Percentiles rank a stretch among this genome's conserved stretches.
Conservation (phyloP, 2,113 vertebrate species). For the Dipodomys spectabilis region DNA sequence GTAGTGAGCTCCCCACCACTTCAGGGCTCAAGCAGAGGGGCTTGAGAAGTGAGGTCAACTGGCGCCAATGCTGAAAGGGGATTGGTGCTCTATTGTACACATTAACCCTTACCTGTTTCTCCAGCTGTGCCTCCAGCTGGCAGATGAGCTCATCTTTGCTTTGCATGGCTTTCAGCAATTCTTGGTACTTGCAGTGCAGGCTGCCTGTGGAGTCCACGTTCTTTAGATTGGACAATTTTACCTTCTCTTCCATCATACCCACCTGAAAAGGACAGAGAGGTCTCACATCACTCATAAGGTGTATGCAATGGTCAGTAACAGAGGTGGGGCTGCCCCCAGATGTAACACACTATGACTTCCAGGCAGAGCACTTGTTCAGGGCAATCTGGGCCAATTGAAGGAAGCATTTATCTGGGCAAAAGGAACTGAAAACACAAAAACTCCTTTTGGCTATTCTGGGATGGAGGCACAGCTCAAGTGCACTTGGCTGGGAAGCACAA, state of each 20-base stretch:
- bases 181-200: slow-evolving; percentile 93
- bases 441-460: background rate
- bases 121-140: slow-evolving; percentile 93
- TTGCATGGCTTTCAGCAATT: slow-evolving; percentile 90
- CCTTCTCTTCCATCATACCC: slow-evolving; percentile 96
- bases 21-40: background rate
- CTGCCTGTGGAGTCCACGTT: slow-evolving; percentile 89
- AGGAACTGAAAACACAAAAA: background rate
- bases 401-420: background rate
- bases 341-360: background rate
- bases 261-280: slow-evolving; percentile 85
- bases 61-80: background rate
- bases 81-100: accelerated
- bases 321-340: background rate
- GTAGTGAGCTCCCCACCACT: background rate
- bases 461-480: no score
- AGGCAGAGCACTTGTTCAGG: background rate
- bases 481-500: no score
- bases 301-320: background rate
- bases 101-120: slow-evolving; percentile 92
- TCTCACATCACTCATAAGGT: background rate
- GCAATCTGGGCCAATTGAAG: background rate
- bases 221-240: slow-evolving; percentile 91
- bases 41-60: background rate
- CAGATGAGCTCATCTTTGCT: slow-evolving; percentile 93